Evolutionary conservation across 2,797 vertebrate species (phyloP), one percentile per base, ranked within the genome.

Genomic region (Pipistrellus pygmaeus): DNA sequence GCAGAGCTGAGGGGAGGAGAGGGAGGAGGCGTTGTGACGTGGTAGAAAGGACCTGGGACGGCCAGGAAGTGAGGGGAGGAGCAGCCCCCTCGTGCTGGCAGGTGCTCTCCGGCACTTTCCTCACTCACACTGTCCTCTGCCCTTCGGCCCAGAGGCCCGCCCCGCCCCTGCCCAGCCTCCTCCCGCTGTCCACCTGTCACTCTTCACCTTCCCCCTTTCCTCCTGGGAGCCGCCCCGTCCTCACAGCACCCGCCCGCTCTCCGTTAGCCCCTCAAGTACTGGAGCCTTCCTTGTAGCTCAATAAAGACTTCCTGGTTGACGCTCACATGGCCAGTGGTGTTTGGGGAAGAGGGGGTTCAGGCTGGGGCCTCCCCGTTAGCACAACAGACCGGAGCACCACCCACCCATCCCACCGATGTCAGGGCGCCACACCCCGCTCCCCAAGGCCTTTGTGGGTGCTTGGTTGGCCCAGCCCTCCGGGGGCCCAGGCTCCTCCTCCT

Each of bases 261-360:
- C 60, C 62, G 17, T 73, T 94, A 92, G 53, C 72, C 44, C 84
- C 57, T 91, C 68, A 18, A 84, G 88, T 48, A 64, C 44, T 69
- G 44, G 85, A 57, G 44, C 18, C 86, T 90, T 83, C 87, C 85
- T 95, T 90, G 53, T 95, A 60, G 81, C 93, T 97, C 95, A 97
- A 96, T 97, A 97, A 97, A 97, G 95, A 97, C 91, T 97, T 96
- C 88, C 94, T 97, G 90, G 46, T 91, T 95, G 93, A 96, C 83
- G 78, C 78, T 95, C 38, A 93, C 93, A 73, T 96, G 93, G 92
- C 95, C 92, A 95, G 64, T 97, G 93, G 88, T 97, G 69, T 96
- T 97, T 97, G 96, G 94, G 87, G 78, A 93, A 90, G 53, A 77
- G 53, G 85, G 93, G n/a, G 12, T 93, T 93, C 46, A 44, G 78